phyloP scores from a whole-genome alignment of 2,797 vertebrate genomes.

The Phoebastria nigripes region DNA sequence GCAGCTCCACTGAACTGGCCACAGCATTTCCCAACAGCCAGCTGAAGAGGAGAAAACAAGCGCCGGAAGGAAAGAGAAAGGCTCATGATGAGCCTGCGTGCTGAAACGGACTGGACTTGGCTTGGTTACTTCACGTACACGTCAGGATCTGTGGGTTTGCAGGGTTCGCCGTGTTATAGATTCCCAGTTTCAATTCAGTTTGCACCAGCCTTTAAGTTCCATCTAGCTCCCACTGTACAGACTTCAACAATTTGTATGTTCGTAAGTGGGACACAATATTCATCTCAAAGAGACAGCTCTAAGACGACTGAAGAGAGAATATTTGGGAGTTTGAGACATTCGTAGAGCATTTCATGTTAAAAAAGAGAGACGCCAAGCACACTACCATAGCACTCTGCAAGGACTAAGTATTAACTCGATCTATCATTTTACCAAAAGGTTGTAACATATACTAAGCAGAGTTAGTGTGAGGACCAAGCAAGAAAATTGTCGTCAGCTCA shows the following conservation, averaged over 20 bases:
- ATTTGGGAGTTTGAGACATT: neutral
- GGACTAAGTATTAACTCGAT: neutral
- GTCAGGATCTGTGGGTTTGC: neutral
- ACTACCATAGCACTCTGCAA: neutral
- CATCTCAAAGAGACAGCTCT: neutral
- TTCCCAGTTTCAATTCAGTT: neutral
- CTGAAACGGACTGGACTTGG: neutral
- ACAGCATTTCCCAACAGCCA: neutral
- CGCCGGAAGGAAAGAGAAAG: neutral
- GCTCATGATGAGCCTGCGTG: fast-evolving
- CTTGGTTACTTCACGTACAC: neutral
- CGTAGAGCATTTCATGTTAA: neutral
- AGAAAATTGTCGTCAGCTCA: neutral
- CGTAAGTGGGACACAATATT: neutral
- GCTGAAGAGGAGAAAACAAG: neutral
- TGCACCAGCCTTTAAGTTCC: neutral
- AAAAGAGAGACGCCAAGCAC: neutral
- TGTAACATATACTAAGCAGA: neutral
- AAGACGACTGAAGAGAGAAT: neutral
- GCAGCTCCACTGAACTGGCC: neutral
- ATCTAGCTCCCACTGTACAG: neutral
- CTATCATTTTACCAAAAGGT: neutral
- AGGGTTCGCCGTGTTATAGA: neutral
- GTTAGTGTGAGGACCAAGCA: neutral
- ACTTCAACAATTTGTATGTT: neutral